Evolutionary conservation across 35 echinoderm and acorn worm species (phyloP), one percentile per base, ranked within the genome.

Genomic region (Apostichopus japonicus): DNA sequence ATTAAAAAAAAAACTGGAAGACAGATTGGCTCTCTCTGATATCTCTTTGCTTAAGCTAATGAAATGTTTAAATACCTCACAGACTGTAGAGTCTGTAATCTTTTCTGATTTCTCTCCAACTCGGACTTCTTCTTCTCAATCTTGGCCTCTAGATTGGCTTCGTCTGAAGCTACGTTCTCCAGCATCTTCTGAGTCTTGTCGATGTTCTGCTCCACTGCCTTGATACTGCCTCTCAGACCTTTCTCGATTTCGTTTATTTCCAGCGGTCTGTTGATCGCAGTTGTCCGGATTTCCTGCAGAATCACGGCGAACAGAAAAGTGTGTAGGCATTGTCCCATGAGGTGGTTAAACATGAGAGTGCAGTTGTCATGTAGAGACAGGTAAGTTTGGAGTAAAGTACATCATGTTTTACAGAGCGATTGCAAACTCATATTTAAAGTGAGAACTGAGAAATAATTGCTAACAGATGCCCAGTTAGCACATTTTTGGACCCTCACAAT

Each of bases 211-310:
- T 98, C 97, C 17, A 98, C 97, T 53, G 94, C 97, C 59, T 93
- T 94, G 15, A 94, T 92, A 65, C 94, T 96, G 71, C 86, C 94
- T 84, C 87, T 92, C 6, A 98, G 77, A 16, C 97, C 97, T 62
- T 95, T 94, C 72, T 98, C 97, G 81, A 98, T 98, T 87, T 98
- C 97, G 70, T 98, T 98, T 8, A 98, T 98, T 71, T 98, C 97
- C 24, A 98, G 80, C 10, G 97, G 97, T 89, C 82, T 94, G 88
- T 98, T 98, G 75, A 98, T 98, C 25, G 97, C 97, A 81, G 86
- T 94, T 53, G 94, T 94, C 23, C 97, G 90, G 11, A 95, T 81
- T 81, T 98, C 97, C 97, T 98, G 93, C 53, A 22, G 16, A 73
- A 2, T 22, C 8, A 0, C 7, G 0, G 13, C 1, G 13, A 88